These are phyloP conservation scores for Apomyelois bistriatella DNA, from an alignment of 2,888 invertebrate species.

Conservation along the genomic window DNA sequence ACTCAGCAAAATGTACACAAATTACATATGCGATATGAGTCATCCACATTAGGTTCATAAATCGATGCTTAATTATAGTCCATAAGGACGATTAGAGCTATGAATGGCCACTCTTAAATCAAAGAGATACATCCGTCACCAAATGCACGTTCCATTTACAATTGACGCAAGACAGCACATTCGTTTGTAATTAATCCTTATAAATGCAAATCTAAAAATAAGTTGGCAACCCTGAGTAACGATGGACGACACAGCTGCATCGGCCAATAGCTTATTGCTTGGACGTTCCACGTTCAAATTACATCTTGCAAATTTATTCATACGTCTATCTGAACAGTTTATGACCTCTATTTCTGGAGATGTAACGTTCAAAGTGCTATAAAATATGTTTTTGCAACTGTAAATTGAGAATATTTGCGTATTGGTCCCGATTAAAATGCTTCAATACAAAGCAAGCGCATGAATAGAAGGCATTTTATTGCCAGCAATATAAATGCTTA, in stretches of 20 bases:
- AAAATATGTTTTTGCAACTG: constrained; percentile 1
- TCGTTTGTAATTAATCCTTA: constrained; percentile 56
- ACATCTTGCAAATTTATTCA: constrained; percentile 41
- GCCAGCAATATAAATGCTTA: constrained; percentile 24
- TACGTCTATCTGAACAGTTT: constrained; percentile 21
- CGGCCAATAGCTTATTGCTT: constrained; percentile 67
- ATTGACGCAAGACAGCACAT: constrained; percentile 58
- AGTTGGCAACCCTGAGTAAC: constrained; percentile 63
- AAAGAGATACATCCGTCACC: constrained; percentile 23
- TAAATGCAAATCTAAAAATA: constrained; percentile 69
- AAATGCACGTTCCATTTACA: constrained; percentile 37
- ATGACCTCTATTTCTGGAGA: constrained; percentile 7
- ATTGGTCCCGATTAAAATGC: constrained; percentile 46
- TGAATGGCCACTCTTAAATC: constrained; percentile 10
- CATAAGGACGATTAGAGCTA: constrained; percentile 7
- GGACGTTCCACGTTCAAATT: constrained; percentile 57
- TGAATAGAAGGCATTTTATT: constrained; percentile 29
- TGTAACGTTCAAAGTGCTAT: constrained; percentile 18
- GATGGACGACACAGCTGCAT: constrained; percentile 63
- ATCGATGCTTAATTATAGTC: constrained; percentile 7
- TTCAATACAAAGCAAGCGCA: constrained; percentile 42
- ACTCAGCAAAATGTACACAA: not conserved
- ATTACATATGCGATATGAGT: not conserved
- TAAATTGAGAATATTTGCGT: constrained; percentile 23
- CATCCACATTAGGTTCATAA: not conserved